Conservation (phyloP, 2,113 vertebrate species). For the Calcarius ornatus region DNA sequence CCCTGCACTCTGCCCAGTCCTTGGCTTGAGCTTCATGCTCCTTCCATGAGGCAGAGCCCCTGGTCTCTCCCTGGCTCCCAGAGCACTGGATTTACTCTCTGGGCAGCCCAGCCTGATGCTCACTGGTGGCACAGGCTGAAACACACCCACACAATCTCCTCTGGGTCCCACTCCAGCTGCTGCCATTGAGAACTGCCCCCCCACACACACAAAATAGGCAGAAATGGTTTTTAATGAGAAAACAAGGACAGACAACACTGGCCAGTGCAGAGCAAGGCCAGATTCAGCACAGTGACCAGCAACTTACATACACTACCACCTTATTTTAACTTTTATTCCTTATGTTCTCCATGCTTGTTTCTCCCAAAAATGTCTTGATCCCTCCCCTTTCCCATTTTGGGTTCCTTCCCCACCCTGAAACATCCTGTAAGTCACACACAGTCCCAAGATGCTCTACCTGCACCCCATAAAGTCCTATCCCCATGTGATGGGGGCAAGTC, state of each 20-base stretch:
- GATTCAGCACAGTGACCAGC: accelerated
- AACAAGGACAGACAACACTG: accelerated
- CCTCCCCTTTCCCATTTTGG: neutral
- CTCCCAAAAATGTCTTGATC: neutral
- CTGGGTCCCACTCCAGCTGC: neutral
- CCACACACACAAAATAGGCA: neutral
- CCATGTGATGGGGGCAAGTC: neutral
- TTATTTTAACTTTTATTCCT: neutral
- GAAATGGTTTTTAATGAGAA: neutral
- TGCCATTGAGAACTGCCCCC: neutral
- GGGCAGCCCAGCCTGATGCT: neutral
- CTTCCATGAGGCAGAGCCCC: neutral
- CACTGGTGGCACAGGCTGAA: neutral
- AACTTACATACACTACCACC: neutral
- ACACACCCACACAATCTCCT: neutral
- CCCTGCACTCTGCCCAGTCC: too few species aligned
- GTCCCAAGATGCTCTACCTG: neutral
- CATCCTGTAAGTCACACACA: accelerated
- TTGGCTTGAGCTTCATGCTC: neutral
- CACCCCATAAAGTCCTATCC: accelerated
- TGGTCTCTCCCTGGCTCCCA: neutral
- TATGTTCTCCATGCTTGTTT: neutral
- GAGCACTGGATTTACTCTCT: accelerated
- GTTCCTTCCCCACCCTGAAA: neutral
- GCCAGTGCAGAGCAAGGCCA: neutral